Conservation (phyloP, 30 jellyfish, hydroid and myxozoan species). For the Cassiopea xamachana region DNA sequence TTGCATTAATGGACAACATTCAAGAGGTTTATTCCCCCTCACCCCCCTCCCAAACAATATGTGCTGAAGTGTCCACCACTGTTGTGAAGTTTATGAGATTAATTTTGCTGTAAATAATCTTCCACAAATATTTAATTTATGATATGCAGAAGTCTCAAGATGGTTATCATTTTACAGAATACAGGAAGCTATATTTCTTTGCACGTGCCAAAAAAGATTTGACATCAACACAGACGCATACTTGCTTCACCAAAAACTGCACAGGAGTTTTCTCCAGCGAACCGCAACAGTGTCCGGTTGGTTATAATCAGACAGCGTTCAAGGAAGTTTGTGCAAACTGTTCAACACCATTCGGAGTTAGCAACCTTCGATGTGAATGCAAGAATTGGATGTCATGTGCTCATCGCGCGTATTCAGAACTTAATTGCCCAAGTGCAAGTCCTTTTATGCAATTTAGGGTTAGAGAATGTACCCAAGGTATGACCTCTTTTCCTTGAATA, state of each 20-base stretch:
- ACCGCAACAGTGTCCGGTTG: slow-evolving; percentile 88
- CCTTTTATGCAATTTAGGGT: slow-evolving; percentile 83
- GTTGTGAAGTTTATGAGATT: no score
- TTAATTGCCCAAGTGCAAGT: slow-evolving; percentile 36
- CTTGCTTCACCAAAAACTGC: slow-evolving; percentile 49
- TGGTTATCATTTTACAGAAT: slow-evolving; percentile 26
- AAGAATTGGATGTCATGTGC: slow-evolving; percentile 92
- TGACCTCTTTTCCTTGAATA: not conserved
- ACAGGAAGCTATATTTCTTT: slow-evolving; percentile 47
- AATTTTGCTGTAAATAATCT: no score
- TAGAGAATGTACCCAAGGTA: slow-evolving; percentile 89
- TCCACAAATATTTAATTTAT: no score
- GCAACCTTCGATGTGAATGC: slow-evolving; percentile 65
- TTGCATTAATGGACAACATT: no score
- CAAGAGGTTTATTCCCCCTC: no score
- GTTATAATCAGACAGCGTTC: slow-evolving; percentile 70
- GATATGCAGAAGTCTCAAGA: no score
- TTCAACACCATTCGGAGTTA: slow-evolving; percentile 77
- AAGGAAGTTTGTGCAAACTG: slow-evolving; percentile 69
- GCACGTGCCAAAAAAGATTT: slow-evolving; percentile 38
- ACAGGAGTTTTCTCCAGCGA: slow-evolving; percentile 20
- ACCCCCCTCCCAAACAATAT: no score
- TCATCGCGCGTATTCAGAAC: slow-evolving; percentile 75
- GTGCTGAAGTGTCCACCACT: no score
- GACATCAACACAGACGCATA: not conserved